Conservation (phyloP, 2,113 vertebrate species). For the Festucalex cinctus region DNA sequence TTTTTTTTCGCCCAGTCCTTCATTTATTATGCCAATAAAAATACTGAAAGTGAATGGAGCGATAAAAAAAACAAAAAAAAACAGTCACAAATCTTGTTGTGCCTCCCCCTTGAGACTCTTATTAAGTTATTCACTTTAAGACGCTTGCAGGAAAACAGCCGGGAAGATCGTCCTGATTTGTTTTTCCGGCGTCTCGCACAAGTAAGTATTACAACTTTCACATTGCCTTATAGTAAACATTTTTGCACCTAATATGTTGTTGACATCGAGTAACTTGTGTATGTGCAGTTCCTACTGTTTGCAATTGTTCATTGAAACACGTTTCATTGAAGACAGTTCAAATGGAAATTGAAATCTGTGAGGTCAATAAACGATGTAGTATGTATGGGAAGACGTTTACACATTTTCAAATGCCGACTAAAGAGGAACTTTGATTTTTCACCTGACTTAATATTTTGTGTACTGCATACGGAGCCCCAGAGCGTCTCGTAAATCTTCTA, state of each 20-base stretch:
- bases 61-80: background rate
- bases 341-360: background rate
- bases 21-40: background rate
- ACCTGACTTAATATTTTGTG: background rate
- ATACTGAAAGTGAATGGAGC: background rate
- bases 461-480: background rate
- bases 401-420: too few species aligned
- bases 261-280: background rate
- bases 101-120: conserved; percentile 18
- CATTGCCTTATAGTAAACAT: background rate
- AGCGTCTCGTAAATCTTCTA: too few species aligned
- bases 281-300: too few species aligned
- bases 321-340: background rate
- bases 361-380: too few species aligned
- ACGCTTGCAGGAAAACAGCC: conserved; percentile 17
- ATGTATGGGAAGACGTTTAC: too few species aligned
- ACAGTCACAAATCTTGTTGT: background rate
- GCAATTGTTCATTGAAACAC: background rate
- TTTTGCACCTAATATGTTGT: background rate
- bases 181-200: background rate
- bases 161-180: background rate
- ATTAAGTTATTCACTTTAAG: conserved; percentile 73
- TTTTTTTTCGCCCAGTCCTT: too few species aligned
- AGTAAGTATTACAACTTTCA: background rate
- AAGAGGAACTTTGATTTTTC: too few species aligned